Conservation (phyloP, 1,140 invertebrate species). For the Trichonephila inaurata region DNA sequence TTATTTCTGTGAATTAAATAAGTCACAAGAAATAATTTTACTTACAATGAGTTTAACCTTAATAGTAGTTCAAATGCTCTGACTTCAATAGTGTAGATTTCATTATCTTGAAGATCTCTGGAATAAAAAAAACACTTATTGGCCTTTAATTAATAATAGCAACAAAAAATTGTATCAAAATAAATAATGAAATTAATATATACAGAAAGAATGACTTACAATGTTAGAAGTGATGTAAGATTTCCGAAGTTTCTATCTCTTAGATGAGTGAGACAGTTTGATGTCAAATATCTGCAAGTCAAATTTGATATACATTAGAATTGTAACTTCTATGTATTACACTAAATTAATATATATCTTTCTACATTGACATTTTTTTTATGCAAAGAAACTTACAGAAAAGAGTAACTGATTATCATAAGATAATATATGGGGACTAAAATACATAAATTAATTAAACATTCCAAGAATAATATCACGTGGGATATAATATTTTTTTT, state of each 20-base stretch:
- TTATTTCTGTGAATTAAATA: not conserved
- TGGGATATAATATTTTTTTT: too few species aligned
- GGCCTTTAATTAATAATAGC: not conserved
- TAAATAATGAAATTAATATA: too few species aligned
- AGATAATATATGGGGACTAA: too few species aligned
- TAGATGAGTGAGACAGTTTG: slow-evolving; percentile 58
- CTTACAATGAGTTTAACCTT: slow-evolving; percentile 67
- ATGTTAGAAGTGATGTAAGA: slow-evolving; percentile 54
- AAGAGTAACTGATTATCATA: too few species aligned
- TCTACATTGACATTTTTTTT: too few species aligned
- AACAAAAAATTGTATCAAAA: not conserved
- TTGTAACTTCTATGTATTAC: too few species aligned
- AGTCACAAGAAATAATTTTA: not conserved
- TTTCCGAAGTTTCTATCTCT: slow-evolving; percentile 61
- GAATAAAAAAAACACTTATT: not conserved
- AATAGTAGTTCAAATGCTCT: slow-evolving; percentile 32
- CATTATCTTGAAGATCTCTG: slow-evolving; percentile 65
- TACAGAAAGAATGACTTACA: slow-evolving; percentile 48
- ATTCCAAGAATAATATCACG: too few species aligned
- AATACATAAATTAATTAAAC: too few species aligned
- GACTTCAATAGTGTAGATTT: slow-evolving; percentile 54
- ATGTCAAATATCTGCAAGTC: slow-evolving; percentile 66
- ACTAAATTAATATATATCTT: too few species aligned
- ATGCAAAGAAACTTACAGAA: too few species aligned
- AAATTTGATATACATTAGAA: too few species aligned